Conservation (phyloP, 2,113 vertebrate species). For the Orthonyx spaldingii region DNA sequence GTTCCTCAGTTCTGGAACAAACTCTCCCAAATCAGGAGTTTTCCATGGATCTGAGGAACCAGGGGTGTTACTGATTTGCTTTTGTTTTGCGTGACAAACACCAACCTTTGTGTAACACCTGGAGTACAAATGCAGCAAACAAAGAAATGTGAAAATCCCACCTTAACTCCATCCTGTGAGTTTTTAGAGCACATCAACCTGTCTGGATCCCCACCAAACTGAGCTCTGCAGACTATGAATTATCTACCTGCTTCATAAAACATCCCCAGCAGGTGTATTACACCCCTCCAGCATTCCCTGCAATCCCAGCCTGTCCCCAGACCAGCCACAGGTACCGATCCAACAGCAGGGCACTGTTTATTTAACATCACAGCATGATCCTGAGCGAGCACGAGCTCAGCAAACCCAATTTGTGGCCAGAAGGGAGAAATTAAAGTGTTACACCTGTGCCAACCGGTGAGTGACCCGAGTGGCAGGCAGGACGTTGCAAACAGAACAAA, state of each 20-base stretch:
- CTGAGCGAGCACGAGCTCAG: fast-evolving
- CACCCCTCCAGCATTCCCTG: not conserved
- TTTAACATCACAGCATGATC: not conserved
- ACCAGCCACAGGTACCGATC: not conserved
- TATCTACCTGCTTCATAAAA: fast-evolving
- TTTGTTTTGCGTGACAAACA: not conserved
- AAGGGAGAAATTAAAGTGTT: not conserved
- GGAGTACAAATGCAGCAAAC: not conserved
- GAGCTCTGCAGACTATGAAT: not conserved
- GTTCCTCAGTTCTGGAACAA: not conserved
- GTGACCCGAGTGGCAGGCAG: not conserved
- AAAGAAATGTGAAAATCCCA: not conserved
- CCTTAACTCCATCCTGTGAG: not conserved
- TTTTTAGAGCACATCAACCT: not conserved
- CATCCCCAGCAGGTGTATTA: not conserved
- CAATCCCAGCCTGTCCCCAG: not conserved
- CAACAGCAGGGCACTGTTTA: not conserved
- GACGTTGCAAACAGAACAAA: not conserved
- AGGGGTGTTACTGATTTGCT: not conserved
- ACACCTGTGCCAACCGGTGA: not conserved
- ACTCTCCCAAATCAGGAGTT: not conserved
- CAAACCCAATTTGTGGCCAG: not conserved
- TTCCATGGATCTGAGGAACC: not conserved
- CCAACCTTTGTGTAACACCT: not conserved
- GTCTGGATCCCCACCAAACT: not conserved